phyloP scores from a whole-genome alignment of 1,140 invertebrate genomes.

The Mamestra configurata region DNA sequence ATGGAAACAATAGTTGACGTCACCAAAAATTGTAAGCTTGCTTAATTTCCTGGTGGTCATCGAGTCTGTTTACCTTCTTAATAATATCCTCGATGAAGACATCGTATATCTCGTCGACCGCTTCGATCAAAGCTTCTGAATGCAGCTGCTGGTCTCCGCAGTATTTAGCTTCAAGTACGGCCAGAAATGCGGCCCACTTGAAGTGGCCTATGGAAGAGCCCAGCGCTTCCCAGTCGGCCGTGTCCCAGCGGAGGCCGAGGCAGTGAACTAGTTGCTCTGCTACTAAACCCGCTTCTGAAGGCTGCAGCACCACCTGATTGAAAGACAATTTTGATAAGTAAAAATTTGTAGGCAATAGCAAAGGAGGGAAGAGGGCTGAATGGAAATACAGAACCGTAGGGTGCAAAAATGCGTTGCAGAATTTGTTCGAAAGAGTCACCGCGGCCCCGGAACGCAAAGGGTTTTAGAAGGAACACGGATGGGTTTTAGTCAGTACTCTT shows the following conservation, averaged over 20 bases:
- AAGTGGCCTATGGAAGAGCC: constrained; percentile 89
- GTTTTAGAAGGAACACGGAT: too few species aligned
- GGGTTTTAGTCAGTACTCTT: too few species aligned
- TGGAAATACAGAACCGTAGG: too few species aligned
- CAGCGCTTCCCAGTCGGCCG: constrained; percentile 90
- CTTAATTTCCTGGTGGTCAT: neutral
- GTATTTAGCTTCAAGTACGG: constrained; percentile 92
- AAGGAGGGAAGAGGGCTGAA: too few species aligned
- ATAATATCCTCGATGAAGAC: constrained; percentile 94
- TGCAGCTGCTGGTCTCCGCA: constrained; percentile 89
- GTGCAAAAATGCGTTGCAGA: too few species aligned
- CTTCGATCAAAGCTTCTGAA: constrained; percentile 90
- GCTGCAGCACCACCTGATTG: constrained; percentile 89
- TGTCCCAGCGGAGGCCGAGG: constrained; percentile 91
- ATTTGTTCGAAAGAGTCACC: too few species aligned
- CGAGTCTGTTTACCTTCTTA: constrained; percentile 90
- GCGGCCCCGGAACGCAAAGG: too few species aligned
- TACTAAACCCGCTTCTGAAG: constrained; percentile 90
- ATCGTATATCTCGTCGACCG: constrained; percentile 92
- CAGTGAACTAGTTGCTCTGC: constrained; percentile 90
- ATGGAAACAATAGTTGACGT: too few species aligned
- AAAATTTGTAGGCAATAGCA: too few species aligned
- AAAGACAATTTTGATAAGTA: too few species aligned
- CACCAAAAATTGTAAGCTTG: too few species aligned
- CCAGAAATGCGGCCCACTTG: constrained; percentile 91